Evolutionary conservation across 2,888 invertebrate genomes (phyloP).

Genomic region (Nomada fucata): DNA sequence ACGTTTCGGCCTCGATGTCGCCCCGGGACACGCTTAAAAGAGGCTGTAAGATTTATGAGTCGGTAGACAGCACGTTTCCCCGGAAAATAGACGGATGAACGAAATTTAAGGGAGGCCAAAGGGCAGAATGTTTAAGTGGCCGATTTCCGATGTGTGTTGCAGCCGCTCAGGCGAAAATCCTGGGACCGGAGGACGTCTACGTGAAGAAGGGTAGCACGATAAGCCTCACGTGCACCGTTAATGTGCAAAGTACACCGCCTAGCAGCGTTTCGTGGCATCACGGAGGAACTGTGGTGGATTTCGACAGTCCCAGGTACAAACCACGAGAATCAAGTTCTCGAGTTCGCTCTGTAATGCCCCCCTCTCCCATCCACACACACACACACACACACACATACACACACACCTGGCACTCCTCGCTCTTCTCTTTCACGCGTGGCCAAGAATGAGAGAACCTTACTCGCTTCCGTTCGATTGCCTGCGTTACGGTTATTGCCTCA

Average conservation of each 20-base stretch:
- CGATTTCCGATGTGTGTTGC: constrained; percentile 84
- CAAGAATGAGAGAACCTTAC: background rate
- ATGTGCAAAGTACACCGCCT: constrained; percentile 92
- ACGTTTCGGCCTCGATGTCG: constrained; percentile 7
- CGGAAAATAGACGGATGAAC: constrained; percentile 11
- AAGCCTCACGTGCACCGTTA: constrained; percentile 94
- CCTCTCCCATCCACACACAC: background rate
- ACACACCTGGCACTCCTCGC: background rate
- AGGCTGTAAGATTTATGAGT: background rate
- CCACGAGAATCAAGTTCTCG: constrained; percentile 64
- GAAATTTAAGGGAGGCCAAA: constrained; percentile 11
- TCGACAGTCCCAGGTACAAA: constrained; percentile 85
- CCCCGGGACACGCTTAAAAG: background rate
- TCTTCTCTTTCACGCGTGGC: background rate
- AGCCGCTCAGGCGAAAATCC: constrained; percentile 95
- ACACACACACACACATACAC: too few species aligned
- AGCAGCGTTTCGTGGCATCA: constrained; percentile 93
- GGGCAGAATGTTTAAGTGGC: constrained; percentile 57
- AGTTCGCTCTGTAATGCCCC: constrained; percentile 29
- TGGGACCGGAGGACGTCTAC: constrained; percentile 94
- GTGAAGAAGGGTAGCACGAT: constrained; percentile 96
- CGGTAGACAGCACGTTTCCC: background rate
- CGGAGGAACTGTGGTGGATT: constrained; percentile 92
- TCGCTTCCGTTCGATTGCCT: constrained; percentile 49
- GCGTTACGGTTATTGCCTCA: constrained; percentile 41